These are phyloP conservation scores for Globodera ellingtonae DNA, from an alignment of 1,140 invertebrate genomes.

Conservation along the genomic window DNA sequence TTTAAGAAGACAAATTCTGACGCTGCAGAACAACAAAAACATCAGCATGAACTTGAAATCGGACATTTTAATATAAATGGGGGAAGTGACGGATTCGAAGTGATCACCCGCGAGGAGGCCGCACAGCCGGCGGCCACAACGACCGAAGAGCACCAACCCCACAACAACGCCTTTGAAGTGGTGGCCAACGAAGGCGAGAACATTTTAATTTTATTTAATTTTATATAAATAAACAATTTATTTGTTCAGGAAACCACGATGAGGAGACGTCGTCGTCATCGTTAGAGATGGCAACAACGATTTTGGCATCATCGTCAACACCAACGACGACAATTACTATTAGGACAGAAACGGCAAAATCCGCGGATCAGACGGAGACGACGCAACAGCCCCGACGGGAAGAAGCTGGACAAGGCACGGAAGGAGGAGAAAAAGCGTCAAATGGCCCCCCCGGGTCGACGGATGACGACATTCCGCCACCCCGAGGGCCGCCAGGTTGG, in stretches of 20 bases:
- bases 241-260: neutral
- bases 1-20: neutral
- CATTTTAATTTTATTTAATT: neutral
- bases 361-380: neutral
- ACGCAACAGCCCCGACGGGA: neutral
- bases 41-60: slow-evolving; percentile 1
- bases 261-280: neutral
- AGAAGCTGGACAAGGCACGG: neutral
- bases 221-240: too few relatives aligned
- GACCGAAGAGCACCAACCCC: neutral
- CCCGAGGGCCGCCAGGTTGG: neutral
- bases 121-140: neutral
- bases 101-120: neutral
- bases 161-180: neutral
- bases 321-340: neutral
- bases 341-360: neutral
- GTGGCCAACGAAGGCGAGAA: neutral
- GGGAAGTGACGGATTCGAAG: slow-evolving; percentile 8
- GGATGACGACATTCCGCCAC: neutral
- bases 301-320: neutral
- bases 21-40: neutral
- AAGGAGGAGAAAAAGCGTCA: neutral
- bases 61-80: neutral
- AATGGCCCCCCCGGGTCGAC: neutral
- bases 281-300: neutral